Evolutionary conservation across 2,797 vertebrate genomes (phyloP).

Genomic region (Steatocranus sp.): DNA sequence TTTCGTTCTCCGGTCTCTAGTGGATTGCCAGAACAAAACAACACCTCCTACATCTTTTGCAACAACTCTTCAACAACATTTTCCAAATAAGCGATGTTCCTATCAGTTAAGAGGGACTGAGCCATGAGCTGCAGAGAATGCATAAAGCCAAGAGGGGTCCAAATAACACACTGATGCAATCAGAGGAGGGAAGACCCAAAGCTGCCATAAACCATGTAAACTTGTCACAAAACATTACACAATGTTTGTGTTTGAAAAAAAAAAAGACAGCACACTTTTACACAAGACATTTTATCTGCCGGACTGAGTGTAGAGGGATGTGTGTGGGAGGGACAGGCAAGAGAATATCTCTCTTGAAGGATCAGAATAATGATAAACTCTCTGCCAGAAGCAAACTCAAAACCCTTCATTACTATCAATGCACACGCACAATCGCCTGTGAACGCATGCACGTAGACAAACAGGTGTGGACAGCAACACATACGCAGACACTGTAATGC

Average conservation of each 20-base stretch:
- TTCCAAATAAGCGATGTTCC: conserved; percentile 23
- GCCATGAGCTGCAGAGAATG: not conserved
- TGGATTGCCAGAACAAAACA: conserved; percentile 47
- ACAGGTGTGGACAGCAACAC: conserved; percentile 13
- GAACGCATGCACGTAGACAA: not conserved
- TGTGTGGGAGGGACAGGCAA: conserved; percentile 42
- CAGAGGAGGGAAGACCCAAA: not conserved
- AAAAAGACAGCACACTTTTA: conserved; percentile 40
- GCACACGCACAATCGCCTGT: not conserved
- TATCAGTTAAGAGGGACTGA: not conserved
- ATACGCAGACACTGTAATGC: not conserved
- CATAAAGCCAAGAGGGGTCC: conserved; percentile 1
- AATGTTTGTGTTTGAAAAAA: conserved; percentile 5
- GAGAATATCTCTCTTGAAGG: conserved; percentile 47
- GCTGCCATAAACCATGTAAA: not conserved
- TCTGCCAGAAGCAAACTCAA: conserved; percentile 32
- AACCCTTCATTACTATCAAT: conserved; percentile 48
- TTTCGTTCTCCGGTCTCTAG: conserved; percentile 36
- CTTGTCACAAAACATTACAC: no score
- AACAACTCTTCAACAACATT: conserved; percentile 31
- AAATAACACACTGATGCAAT: conserved; percentile 1
- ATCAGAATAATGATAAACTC: conserved; percentile 66
- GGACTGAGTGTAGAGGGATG: conserved; percentile 2
- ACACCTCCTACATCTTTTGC: conserved; percentile 50
- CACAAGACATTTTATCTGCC: conserved; percentile 35